Percentiles rank a stretch among this genome's conserved stretches.
Evolutionary conservation across 2,888 invertebrate genomes (phyloP).

Genomic region (Palloptera scutellata): DNA sequence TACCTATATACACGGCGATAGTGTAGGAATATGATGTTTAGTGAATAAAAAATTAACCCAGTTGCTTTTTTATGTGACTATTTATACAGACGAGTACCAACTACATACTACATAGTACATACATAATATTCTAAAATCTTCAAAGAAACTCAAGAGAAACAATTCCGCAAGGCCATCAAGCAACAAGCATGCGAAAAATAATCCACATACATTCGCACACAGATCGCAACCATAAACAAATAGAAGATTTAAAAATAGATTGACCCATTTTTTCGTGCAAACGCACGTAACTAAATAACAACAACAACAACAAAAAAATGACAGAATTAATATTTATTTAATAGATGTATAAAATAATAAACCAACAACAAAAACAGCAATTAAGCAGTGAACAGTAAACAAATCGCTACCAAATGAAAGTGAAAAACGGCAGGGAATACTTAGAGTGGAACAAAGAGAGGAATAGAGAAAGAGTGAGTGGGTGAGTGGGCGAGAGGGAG

Average conservation of each 20-base stretch:
- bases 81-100: not conserved
- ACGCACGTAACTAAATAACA: slow-evolving; percentile 3
- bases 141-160: not conserved
- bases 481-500: too few species aligned
- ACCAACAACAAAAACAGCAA: not conserved
- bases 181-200: not conserved
- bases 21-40: not conserved
- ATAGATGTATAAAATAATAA: slow-evolving; percentile 14
- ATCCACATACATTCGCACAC: not conserved
- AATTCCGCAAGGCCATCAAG: too few species aligned
- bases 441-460: too few species aligned
- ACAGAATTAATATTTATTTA: not conserved
- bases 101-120: not conserved
- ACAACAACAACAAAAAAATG: too few species aligned
- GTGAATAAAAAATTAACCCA: not conserved
- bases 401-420: too few species aligned
- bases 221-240: not conserved
- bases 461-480: too few species aligned
- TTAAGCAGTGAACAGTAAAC: too few species aligned
- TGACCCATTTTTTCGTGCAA: slow-evolving; percentile 20
- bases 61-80: not conserved
- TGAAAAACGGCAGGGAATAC: too few species aligned
- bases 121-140: not conserved
- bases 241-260: slow-evolving; percentile 8
- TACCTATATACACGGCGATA: too few species aligned